phyloP scores from a whole-genome alignment of 2,888 invertebrate species.

The Augochlorella aurata region DNA sequence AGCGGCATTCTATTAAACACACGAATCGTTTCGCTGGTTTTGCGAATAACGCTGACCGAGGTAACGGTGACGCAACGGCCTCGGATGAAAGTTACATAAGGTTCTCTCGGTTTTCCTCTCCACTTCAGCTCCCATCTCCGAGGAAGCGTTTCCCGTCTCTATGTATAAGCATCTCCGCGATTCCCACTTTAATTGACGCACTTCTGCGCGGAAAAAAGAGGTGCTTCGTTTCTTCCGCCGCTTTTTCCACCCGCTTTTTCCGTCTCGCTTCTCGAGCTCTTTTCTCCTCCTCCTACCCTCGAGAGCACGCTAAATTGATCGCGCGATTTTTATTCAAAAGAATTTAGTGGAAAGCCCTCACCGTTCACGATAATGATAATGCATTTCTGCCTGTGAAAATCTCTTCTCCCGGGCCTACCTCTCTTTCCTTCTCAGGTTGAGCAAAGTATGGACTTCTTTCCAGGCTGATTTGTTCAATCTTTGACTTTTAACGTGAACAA shows the following conservation, averaged over 20 bases:
- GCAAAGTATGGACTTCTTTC: neutral
- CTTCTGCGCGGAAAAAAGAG: neutral
- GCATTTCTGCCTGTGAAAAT: neutral
- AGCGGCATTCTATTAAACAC: neutral
- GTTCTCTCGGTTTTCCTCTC: conserved; percentile 15
- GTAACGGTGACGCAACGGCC: conserved; percentile 19
- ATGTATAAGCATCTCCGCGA: neutral
- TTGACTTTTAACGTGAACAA: neutral
- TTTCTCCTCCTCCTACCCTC: neutral
- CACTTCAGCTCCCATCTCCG: conserved; percentile 9
- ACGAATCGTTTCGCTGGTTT: neutral
- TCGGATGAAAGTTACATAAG: conserved; percentile 36
- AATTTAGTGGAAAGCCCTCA: neutral
- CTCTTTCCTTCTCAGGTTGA: no score
- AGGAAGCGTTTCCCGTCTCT: conserved; percentile 22
- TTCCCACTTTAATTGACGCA: conserved; percentile 20
- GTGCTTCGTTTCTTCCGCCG: conserved; percentile 8
- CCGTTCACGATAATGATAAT: neutral
- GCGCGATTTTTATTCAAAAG: neutral
- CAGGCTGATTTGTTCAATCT: neutral
- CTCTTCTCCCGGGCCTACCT: neutral
- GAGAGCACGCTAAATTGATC: neutral
- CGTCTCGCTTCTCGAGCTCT: neutral
- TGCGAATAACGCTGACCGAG: neutral
- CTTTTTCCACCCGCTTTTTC: neutral